Evolutionary conservation across 2,797 vertebrate genomes (phyloP).

Genomic region (Chanos chanos): DNA sequence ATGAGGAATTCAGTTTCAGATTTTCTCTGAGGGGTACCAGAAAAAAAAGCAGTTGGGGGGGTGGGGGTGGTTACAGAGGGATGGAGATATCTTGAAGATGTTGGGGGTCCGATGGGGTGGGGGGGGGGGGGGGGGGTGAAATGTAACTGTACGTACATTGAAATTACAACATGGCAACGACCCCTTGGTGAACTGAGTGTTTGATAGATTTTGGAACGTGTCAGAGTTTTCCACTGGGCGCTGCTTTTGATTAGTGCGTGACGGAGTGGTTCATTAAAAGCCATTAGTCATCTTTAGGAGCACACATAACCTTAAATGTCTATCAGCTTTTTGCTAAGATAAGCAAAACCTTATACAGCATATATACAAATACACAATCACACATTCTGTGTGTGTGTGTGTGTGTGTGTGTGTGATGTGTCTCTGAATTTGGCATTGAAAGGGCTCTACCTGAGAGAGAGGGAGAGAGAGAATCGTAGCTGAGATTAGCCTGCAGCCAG

Average conservation of each 20-base stretch:
- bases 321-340: too few species aligned
- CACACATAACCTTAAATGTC: background rate
- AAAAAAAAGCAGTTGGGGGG: too few species aligned
- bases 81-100: background rate
- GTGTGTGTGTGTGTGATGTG: too few species aligned
- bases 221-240: slow-evolving; percentile 9
- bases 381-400: too few species aligned
- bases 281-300: slow-evolving; percentile 20
- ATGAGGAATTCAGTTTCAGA: slow-evolving; percentile 35
- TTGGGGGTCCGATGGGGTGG: background rate
- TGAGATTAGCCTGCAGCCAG: background rate
- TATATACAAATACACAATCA: too few species aligned
- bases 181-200: slow-evolving; percentile 3
- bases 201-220: slow-evolving; percentile 18
- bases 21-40: slow-evolving; percentile 29
- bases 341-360: too few species aligned
- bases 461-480: too few species aligned
- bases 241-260: slow-evolving; percentile 39
- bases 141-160: slow-evolving; percentile 15
- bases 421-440: too few species aligned
- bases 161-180: slow-evolving; percentile 19
- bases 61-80: background rate
- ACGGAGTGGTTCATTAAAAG: slow-evolving; percentile 23
- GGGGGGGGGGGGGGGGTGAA: slow-evolving; percentile 5
- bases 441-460: too few species aligned